Evolutionary conservation across 2,113 vertebrate species (phyloP).

Genomic region (Prunella himalayana): DNA sequence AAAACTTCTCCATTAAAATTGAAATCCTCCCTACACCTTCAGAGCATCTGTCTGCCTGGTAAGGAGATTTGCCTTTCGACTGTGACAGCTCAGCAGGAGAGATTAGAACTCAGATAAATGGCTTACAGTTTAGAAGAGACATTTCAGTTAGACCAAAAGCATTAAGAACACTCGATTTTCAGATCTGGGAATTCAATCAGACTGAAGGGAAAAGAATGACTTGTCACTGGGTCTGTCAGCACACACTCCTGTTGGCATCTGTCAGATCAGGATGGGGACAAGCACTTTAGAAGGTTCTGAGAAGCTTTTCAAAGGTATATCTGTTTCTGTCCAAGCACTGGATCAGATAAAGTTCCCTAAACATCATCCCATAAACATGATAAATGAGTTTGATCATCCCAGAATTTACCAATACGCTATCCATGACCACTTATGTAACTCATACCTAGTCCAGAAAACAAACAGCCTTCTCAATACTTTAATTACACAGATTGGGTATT

Average conservation of each 20-base stretch:
- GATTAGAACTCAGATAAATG: conserved; percentile 50
- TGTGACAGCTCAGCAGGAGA: conserved; percentile 40
- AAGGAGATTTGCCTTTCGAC: conserved; percentile 41
- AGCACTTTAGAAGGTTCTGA: neutral
- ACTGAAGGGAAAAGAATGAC: conserved; percentile 45
- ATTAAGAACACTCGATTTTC: conserved; percentile 49
- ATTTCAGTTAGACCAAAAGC: conserved; percentile 57
- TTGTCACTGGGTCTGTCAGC: conserved; percentile 37
- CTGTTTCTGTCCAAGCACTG: neutral
- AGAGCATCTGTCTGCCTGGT: conserved; percentile 32
- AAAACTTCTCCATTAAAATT: neutral
- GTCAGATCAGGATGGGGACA: neutral
- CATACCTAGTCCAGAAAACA: neutral
- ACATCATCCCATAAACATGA: neutral
- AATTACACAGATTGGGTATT: neutral
- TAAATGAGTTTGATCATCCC: neutral
- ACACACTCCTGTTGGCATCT: neutral
- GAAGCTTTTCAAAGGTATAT: neutral
- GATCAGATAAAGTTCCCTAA: neutral
- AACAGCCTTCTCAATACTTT: neutral
- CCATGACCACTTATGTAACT: neutral
- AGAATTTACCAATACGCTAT: neutral
- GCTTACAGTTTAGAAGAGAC: conserved; percentile 49
- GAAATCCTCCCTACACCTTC: conserved; percentile 24
- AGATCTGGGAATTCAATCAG: conserved; percentile 57